Conservation (phyloP, 2,888 invertebrate genomes). For the Lydus trimaculatus region DNA sequence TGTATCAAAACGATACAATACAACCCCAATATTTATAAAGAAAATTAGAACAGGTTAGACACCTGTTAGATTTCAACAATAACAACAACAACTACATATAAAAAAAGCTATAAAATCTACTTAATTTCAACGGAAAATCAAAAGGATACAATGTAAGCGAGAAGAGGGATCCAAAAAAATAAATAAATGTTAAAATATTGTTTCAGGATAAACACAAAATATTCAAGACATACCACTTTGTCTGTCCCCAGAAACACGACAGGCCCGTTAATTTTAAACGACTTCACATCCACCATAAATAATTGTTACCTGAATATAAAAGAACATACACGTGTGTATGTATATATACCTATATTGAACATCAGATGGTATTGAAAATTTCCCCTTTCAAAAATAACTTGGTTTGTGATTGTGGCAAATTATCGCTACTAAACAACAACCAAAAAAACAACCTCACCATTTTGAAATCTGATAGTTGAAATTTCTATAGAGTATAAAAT, state of each 20-base stretch:
- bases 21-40: constrained; percentile 13
- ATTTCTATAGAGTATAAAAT: background rate
- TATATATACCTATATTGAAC: background rate
- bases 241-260: constrained; percentile 43
- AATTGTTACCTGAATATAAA: constrained; percentile 26
- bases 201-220: constrained; percentile 25
- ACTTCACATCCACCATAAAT: constrained; percentile 16
- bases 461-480: constrained; percentile 2
- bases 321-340: constrained; percentile 30
- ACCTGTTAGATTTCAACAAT: constrained; percentile 48
- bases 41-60: constrained; percentile 51
- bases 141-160: constrained; percentile 46
- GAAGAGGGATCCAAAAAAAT: constrained; percentile 7
- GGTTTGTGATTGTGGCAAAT: background rate
- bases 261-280: constrained; percentile 43
- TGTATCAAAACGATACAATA: constrained; percentile 12
- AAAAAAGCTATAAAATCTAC: constrained; percentile 51
- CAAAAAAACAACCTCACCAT: background rate
- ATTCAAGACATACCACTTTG: constrained; percentile 48
- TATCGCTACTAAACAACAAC: background rate
- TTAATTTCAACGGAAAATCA: constrained; percentile 55
- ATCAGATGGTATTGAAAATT: background rate
- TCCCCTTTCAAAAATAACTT: background rate
- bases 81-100: background rate
- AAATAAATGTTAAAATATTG: background rate